phyloP scores from a whole-genome alignment of 1,140 invertebrate genomes.

The Acyrthosiphon pisum region DNA sequence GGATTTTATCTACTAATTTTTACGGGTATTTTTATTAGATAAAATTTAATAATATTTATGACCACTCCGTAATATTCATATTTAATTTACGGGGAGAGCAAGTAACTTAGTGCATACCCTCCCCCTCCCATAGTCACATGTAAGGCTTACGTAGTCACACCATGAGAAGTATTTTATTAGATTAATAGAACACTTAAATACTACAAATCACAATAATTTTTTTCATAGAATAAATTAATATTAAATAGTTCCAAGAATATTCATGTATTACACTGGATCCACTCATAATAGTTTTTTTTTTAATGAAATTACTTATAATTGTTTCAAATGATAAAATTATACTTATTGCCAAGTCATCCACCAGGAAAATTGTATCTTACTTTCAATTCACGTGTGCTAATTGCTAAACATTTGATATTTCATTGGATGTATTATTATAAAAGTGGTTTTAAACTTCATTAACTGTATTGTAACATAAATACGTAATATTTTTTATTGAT shows the following conservation, averaged over 20 bases:
- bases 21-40: not conserved
- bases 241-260: not conserved
- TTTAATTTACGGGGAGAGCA: not conserved
- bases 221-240: not conserved
- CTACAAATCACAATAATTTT: not conserved
- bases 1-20: conserved; percentile 10
- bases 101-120: not conserved
- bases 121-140: not conserved
- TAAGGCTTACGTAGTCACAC: not conserved
- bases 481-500: not conserved
- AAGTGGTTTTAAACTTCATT: not conserved
- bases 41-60: not conserved
- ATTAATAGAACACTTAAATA: not conserved
- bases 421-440: not conserved
- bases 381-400: not conserved
- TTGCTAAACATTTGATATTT: not conserved
- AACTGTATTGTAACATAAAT: not conserved
- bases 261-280: not conserved
- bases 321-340: not conserved
- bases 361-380: not conserved
- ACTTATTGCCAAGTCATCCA: not conserved
- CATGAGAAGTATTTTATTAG: not conserved
- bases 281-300: not conserved
- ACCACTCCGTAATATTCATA: not conserved
- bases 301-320: not conserved